These are phyloP conservation scores for Helarctos malayanus DNA, from an alignment of 2,797 vertebrate genomes.

Conservation along the genomic window DNA sequence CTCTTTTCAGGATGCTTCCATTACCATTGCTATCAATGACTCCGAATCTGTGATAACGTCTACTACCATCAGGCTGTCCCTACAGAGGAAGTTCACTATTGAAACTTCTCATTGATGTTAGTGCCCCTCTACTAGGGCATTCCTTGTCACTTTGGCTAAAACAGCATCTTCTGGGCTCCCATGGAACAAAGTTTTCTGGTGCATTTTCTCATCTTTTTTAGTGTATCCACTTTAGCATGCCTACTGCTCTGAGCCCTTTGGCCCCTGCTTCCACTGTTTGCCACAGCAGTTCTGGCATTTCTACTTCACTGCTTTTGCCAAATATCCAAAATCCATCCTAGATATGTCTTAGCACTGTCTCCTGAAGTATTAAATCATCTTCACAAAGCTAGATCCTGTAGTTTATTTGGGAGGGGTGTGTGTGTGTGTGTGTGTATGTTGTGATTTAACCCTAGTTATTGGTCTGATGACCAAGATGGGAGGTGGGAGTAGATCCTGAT, in stretches of 20 bases:
- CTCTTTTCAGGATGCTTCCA: neutral
- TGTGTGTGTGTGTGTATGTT: neutral
- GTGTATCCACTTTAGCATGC: neutral
- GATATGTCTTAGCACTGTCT: neutral
- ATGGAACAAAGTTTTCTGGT: neutral
- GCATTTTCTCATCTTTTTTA: neutral
- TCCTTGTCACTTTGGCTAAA: neutral
- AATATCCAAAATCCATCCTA: neutral
- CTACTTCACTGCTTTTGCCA: neutral
- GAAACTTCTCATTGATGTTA: neutral
- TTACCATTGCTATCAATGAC: neutral
- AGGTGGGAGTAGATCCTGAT: neutral
- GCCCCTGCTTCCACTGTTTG: neutral
- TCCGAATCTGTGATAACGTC: neutral
- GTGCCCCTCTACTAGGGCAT: neutral
- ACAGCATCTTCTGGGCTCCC: neutral
- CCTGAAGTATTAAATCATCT: neutral
- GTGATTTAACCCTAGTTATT: constrained; percentile 32
- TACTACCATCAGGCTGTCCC: neutral
- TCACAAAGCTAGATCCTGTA: neutral
- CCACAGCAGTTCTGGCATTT: neutral
- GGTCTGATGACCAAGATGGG: neutral
- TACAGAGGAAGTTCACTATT: neutral
- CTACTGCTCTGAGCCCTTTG: neutral
- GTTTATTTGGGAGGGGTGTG: neutral